Base-by-base conservation (phyloP, 2,113 vertebrate species). In the Siniperca knerii region DNA sequence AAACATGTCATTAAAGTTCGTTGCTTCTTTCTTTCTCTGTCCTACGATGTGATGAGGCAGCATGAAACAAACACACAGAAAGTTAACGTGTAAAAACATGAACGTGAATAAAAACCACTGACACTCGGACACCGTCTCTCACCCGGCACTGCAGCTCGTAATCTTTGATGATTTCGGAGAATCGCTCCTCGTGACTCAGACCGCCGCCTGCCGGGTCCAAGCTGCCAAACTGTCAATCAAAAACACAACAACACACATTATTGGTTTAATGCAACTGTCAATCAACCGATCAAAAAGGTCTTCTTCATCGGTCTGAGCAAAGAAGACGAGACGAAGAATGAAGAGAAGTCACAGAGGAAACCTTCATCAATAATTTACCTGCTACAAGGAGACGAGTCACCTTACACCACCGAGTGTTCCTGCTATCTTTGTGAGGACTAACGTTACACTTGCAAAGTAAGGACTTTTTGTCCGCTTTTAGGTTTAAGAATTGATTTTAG, bases 131-230 rank as follows among this genome's bases (percentile, higher is more conserved):
- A 25, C 25, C 25, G 25, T 25, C 6, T 37, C 88, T 85, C 25
- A 92, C 98, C 97, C 96, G 92, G 91, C 97, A 98, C 88, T 97
- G 97, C 77, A 84, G 91, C 66, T 99, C 93, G 0, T 97, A 97
- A 16, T 97, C 96, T 87, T 90, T 94, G 79, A 98, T 85, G 23
- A 98, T 84, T 4, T 95, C 93, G 0, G 94, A 86, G 83, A 97
- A 96, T 10, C 52, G 50, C 58, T 97, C 95, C 18, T 96, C 97
- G 35, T 95, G 96, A 44, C 60, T 90, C 75, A 84, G 75, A n/a
- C 94, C 96, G 0, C 70, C 55, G 23, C 67, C 88, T 8, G 84
- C 90, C 0, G 94, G 83, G 87, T 97, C 95, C 87, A 94, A 73
- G 37, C 88, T 57, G 33, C 88, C 95, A 80, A 94, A 88, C 96